Conservation (phyloP, 2,113 vertebrate species). For the Caranx ignobilis region DNA sequence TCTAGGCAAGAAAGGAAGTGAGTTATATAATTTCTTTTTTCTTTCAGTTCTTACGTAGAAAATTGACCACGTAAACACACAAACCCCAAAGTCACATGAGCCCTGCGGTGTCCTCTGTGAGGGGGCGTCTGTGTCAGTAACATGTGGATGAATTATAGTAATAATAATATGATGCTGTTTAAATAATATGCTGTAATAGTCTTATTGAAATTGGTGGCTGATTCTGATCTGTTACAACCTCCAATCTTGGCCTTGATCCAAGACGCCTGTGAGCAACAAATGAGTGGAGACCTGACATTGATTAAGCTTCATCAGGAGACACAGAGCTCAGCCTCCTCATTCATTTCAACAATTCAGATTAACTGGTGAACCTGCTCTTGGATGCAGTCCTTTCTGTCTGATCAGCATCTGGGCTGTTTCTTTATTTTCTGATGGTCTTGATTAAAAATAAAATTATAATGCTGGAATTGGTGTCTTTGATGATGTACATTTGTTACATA, state of each 20-base stretch:
- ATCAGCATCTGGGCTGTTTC: not conserved
- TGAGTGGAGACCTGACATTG: conserved; percentile 14
- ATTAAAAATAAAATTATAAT: not conserved
- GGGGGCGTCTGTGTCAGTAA: not conserved
- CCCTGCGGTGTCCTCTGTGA: not conserved
- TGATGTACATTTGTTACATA: not conserved
- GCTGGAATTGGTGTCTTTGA: not conserved
- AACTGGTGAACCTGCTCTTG: not conserved
- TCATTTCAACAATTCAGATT: not conserved
- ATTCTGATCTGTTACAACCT: conserved; percentile 2
- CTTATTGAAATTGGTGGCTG: not conserved
- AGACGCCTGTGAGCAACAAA: not conserved
- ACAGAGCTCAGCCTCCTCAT: not conserved
- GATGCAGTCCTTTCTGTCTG: not conserved
- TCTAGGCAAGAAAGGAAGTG: not conserved
- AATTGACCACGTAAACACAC: not conserved
- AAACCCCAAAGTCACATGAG: not conserved
- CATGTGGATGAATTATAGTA: no score
- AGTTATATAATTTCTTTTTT: not conserved
- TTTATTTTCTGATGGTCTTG: not conserved
- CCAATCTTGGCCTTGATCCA: not conserved
- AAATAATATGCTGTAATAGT: not conserved
- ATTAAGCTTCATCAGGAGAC: conserved; percentile 11
- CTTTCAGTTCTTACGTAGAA: not conserved
- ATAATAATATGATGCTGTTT: not conserved